Percentiles rank a stretch among this genome's conserved stretches.
Conservation (phyloP, 1,140 invertebrate genomes). For the Bombus impatiens region DNA sequence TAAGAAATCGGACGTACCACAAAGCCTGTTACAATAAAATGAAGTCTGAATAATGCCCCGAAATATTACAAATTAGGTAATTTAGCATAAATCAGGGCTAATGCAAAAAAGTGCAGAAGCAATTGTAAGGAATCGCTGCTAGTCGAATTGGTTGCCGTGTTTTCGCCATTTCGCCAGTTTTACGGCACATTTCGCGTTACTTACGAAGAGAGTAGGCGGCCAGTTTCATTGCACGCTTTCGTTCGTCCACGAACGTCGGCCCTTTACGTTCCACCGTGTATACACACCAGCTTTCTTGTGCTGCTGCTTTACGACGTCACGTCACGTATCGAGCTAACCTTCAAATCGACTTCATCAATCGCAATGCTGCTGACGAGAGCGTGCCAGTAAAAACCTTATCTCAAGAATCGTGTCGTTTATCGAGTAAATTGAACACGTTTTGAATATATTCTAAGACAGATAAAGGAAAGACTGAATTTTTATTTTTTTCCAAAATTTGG, state of each 20-base stretch:
- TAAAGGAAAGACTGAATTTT: background rate
- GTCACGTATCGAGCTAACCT: conserved; percentile 27
- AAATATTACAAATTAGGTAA: background rate
- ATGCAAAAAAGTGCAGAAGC: background rate
- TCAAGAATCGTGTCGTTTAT: background rate
- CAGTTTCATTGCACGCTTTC: conserved; percentile 56
- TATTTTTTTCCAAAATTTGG: background rate
- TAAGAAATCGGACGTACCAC: background rate
- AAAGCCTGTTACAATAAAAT: background rate
- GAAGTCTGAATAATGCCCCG: too few relatives aligned
- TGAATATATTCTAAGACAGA: background rate
- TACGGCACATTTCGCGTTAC: conserved; percentile 65
- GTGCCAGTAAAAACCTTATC: background rate
- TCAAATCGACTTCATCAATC: conserved; percentile 3
- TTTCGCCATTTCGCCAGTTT: conserved; percentile 69
- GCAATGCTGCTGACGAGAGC: background rate
- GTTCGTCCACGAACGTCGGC: background rate
- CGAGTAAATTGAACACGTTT: background rate
- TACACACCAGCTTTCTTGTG: background rate
- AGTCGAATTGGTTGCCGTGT: conserved; percentile 40
- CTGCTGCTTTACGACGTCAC: conserved; percentile 28
- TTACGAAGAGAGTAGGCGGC: conserved; percentile 55
- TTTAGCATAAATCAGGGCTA: background rate
- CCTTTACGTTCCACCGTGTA: conserved; percentile 32
- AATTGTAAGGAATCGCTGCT: conserved; percentile 15